Conservation (phyloP, 1,140 invertebrate genomes). For the Wiebesia pumilae region DNA sequence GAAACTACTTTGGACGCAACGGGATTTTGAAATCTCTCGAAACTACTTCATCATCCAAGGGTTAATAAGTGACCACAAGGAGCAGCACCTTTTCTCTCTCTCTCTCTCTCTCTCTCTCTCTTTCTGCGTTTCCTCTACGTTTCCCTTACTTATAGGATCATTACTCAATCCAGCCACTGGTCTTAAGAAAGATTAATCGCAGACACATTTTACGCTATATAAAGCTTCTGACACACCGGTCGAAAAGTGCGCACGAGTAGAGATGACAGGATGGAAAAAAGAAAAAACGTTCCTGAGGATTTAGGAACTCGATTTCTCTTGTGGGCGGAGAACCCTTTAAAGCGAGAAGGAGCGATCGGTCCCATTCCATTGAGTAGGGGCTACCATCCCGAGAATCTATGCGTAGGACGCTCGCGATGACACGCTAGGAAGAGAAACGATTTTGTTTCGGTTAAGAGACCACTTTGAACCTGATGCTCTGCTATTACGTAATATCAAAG, state of each 20-base stretch:
- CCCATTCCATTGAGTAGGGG: neutral
- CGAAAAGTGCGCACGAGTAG: neutral
- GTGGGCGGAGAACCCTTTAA: conserved; percentile 34
- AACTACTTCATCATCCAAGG: conserved; percentile 26
- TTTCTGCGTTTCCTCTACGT: neutral
- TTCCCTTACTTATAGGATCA: neutral
- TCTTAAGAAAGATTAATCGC: conserved; percentile 52
- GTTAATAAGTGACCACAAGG: conserved; percentile 40
- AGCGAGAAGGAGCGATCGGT: neutral
- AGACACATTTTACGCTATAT: conserved; percentile 30
- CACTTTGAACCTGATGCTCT: neutral
- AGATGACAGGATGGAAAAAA: conserved; percentile 23
- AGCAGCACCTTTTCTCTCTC: neutral
- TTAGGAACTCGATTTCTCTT: conserved; percentile 35
- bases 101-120: neutral
- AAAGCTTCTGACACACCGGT: conserved; percentile 19
- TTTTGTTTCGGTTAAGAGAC: conserved; percentile 12
- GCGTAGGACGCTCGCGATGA: conserved; percentile 20
- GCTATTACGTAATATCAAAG: conserved; percentile 31
- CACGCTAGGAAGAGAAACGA: conserved; percentile 17
- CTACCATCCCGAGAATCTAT: neutral
- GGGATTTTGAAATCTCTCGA: conserved; percentile 16
- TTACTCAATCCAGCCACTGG: conserved; percentile 43
- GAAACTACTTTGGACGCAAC: neutral
- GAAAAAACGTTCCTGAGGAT: conserved; percentile 39